Evolutionary conservation across 2,113 vertebrate species (phyloP).

Genomic region (Etia nguti): DNA sequence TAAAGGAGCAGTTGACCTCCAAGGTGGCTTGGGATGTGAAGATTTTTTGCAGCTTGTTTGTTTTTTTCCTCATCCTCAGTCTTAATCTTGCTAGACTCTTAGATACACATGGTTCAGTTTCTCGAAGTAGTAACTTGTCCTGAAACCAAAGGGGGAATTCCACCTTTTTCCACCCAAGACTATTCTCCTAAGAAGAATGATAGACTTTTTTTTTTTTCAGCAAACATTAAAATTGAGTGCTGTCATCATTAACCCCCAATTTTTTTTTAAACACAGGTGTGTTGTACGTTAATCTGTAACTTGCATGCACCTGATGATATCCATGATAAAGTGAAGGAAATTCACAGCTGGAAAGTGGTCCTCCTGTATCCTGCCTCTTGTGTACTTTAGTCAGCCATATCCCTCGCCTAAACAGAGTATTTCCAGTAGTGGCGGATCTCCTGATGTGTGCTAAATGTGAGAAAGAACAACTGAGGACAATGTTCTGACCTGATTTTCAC

Average conservation of each 20-base stretch:
- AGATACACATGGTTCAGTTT: not conserved
- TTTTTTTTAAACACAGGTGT: not conserved
- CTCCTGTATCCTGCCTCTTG: not conserved
- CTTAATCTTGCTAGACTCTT: not conserved
- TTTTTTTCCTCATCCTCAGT: not conserved
- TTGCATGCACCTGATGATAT: not conserved
- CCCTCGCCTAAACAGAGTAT: not conserved
- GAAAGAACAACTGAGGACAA: not conserved
- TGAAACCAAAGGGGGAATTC: not conserved
- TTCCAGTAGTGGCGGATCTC: accelerated
- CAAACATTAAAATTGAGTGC: not conserved
- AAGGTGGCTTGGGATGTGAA: not conserved
- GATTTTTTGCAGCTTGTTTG: not conserved
- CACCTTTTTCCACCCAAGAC: not conserved
- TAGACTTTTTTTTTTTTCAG: accelerated
- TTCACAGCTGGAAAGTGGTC: not conserved
- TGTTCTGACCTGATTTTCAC: too few relatives aligned
- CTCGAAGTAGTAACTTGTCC: not conserved
- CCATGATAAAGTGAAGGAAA: not conserved
- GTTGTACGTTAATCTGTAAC: not conserved
- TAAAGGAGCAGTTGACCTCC: not conserved
- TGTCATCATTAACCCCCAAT: not conserved
- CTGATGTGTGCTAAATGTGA: not conserved
- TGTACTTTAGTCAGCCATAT: not conserved
- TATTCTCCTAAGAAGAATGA: not conserved